Evolutionary conservation across 2,113 vertebrate species (phyloP), one percentile per base, ranked within the genome.

Genomic region (Cromileptes altivelis): DNA sequence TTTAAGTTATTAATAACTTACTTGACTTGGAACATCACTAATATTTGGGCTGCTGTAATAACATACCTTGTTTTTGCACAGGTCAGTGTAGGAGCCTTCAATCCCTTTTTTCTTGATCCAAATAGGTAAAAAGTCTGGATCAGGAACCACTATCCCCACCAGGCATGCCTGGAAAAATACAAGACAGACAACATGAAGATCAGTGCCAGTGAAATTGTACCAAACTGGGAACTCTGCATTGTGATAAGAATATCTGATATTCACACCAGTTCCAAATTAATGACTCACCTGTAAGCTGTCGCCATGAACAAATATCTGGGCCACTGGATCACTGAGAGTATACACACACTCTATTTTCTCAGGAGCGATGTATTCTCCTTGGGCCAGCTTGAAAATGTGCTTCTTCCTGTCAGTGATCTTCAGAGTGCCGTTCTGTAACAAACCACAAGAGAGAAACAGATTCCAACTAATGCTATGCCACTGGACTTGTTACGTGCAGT

Each of bases 401-500:
- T 99, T 99, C 91, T 99, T 99, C 78, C 98, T 94, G 93, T 99
- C 98, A 23, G 98, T 95, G 70, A 99, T 96, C 95, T 99, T 99
- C 92, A 99, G 70, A 1, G 97, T 97, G 57, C 98, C 98, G 30
- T 99, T 99, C 98, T 99, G 94, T 83, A 81, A 78, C 8, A 21
- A 80, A 63, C 8, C 62, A 78, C 15, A 17, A 50, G 21, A 57
- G 15, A 23, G 56, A 70, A n/a, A 33, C 6, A 60, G 57, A 7
- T 5, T 23, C 2, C 14, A 76, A 40, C 25, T 62, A 19, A 68
- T 68, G 30, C 17, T 10, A 2, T 45, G 15, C 19, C 15, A 65
- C n/a, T 37, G 2, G 3, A 40, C 21, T 23, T 63, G 2, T 64
- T 15, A 19, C 21, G 49, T 21, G 42, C 10, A 45, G 42, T 45